phyloP scores from a whole-genome alignment of 2,797 vertebrate species.

The Eurystomus glaucurus region DNA sequence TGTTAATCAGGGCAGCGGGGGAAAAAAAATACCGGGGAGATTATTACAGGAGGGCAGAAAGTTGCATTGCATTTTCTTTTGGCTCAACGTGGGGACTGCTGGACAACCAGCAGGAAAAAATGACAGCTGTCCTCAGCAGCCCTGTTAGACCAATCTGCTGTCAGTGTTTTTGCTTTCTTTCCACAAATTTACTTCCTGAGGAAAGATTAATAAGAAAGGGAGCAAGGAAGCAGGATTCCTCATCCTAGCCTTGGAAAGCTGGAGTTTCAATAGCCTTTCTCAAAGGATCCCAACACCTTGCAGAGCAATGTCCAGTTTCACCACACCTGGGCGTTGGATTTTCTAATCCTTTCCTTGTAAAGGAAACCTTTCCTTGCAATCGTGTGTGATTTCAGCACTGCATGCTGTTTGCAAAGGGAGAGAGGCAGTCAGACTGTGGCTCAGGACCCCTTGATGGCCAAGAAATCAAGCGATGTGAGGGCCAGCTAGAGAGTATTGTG shows the following conservation, averaged over 20 bases:
- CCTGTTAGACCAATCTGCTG: background rate
- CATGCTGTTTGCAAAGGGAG: background rate
- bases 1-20: slow-evolving; percentile 31
- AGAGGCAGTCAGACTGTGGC: background rate
- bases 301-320: background rate
- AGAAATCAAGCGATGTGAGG: background rate
- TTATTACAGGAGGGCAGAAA: background rate
- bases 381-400: background rate
- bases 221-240: background rate
- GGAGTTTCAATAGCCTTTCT: background rate
- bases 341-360: background rate
- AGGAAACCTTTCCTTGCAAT: background rate
- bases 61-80: background rate
- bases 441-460: background rate
- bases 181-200: background rate
- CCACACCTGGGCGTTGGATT: background rate
- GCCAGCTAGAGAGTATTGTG: background rate
- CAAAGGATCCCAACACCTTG: background rate
- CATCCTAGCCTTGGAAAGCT: background rate
- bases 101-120: background rate
- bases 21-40: background rate
- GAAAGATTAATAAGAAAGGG: background rate
- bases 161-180: background rate
- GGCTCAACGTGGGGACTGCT: background rate
- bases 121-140: background rate